Percentiles rank a stretch among this genome's conserved stretches.
These are phyloP conservation scores for Tachina fera DNA, from an alignment of 2,888 invertebrate genomes.

Conservation along the genomic window DNA sequence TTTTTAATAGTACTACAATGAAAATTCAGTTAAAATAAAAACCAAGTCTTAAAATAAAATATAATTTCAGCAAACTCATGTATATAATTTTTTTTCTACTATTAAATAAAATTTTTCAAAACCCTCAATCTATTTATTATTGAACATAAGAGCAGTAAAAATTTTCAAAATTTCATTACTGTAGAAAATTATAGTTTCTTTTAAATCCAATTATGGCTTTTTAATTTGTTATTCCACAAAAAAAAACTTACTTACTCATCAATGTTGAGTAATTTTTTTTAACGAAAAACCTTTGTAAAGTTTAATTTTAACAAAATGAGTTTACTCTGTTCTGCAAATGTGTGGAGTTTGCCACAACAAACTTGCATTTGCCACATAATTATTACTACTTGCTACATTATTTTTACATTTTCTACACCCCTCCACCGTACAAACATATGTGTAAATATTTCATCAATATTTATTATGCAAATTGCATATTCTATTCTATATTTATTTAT, in stretches of 20 bases:
- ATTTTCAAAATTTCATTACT: background rate
- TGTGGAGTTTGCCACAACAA: background rate
- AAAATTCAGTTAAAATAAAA: too few relatives aligned
- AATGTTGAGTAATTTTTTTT: background rate
- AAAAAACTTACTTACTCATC: conserved; percentile 21
- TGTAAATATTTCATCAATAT: conserved; percentile 70
- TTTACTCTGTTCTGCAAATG: background rate
- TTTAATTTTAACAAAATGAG: background rate
- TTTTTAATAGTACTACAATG: background rate
- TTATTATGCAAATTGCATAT: conserved; percentile 74
- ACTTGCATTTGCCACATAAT: conserved; percentile 48
- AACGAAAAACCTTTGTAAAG: conserved; percentile 1
- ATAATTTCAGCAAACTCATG: too few relatives aligned
- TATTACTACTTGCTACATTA: conserved; percentile 30
- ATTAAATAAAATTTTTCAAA: too few relatives aligned
- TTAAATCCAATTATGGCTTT: conserved; percentile 17
- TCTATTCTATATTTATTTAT: conserved; percentile 65
- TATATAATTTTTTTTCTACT: too few relatives aligned
- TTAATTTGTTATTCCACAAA: conserved; percentile 41
- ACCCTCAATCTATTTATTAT: too few relatives aligned
- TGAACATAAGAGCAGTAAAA: background rate
- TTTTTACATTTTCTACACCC: conserved; percentile 18
- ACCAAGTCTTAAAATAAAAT: too few relatives aligned
- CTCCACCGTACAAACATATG: background rate
- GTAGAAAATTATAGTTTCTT: conserved; percentile 19